These are phyloP conservation scores for Porites divaricata DNA, from an alignment of 92 coral and sea anemone genomes.

Conservation along the genomic window DNA sequence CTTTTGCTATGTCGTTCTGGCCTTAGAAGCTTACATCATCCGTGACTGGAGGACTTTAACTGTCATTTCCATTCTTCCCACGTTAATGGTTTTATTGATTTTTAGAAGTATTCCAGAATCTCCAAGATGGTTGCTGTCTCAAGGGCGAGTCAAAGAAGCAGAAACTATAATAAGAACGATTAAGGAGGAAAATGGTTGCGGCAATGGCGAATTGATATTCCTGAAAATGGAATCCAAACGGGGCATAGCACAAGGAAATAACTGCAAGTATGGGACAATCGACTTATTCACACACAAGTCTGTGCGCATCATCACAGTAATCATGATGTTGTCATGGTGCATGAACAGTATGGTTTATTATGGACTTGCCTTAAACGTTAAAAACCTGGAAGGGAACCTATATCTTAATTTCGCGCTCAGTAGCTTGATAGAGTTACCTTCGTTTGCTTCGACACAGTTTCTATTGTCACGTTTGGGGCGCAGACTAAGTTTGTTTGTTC, in stretches of 20 bases:
- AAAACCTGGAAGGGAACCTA: slow-evolving; percentile 89
- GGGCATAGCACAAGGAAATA: background rate
- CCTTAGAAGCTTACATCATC: slow-evolving; percentile 67
- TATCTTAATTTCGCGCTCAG: slow-evolving; percentile 79
- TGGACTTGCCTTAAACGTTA: slow-evolving; percentile 88
- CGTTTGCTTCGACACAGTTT: slow-evolving; percentile 53
- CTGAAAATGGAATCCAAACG: slow-evolving; percentile 13
- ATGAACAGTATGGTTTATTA: slow-evolving; percentile 94
- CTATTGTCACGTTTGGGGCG: slow-evolving; percentile 76
- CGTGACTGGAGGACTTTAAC: slow-evolving; percentile 80
- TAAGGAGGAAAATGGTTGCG: slow-evolving; percentile 69
- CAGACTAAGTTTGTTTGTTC: slow-evolving; percentile 65
- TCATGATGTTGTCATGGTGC: slow-evolving; percentile 71
- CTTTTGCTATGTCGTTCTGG: slow-evolving; percentile 59
- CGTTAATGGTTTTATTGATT: slow-evolving; percentile 51
- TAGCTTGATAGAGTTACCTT: slow-evolving; percentile 80
- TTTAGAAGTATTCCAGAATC: slow-evolving; percentile 80
- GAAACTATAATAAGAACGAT: slow-evolving; percentile 68
- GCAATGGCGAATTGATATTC: slow-evolving; percentile 13
- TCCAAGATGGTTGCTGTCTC: slow-evolving; percentile 86
- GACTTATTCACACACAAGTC: slow-evolving; percentile 76
- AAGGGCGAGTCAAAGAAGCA: slow-evolving; percentile 79
- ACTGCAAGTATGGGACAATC: slow-evolving; percentile 50
- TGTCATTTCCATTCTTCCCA: slow-evolving; percentile 69
- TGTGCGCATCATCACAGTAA: slow-evolving; percentile 61